A percentile compares a stretch with the other conserved stretches of the same genome.
phyloP scores from a whole-genome alignment of 2,888 invertebrate species.

The Trisateles emortualis region DNA sequence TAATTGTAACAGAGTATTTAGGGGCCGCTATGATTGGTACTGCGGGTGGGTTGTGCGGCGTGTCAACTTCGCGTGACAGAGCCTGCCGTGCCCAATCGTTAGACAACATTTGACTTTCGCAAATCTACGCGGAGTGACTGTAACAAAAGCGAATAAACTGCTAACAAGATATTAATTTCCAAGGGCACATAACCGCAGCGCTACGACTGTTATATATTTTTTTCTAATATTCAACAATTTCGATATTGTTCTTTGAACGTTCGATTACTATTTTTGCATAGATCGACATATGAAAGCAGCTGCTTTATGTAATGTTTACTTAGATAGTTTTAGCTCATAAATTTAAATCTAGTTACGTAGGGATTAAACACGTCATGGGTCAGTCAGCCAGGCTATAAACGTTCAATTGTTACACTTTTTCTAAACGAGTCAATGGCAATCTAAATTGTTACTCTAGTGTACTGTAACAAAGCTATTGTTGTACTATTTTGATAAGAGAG shows the following conservation, averaged over 20 bases:
- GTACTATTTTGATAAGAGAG: constrained; percentile 15
- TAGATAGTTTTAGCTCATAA: constrained; percentile 6
- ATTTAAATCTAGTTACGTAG: constrained; percentile 1
- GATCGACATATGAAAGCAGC: constrained; percentile 16
- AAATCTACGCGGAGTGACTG: constrained; percentile 67
- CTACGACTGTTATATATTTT: constrained; percentile 10
- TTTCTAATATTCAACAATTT: constrained; percentile 19
- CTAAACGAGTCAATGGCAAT: too few relatives aligned
- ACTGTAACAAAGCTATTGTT: constrained; percentile 3
- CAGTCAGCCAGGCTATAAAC: constrained; percentile 1
- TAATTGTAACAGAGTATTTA: constrained; percentile 43
- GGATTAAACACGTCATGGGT: background rate
- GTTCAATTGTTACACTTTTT: background rate
- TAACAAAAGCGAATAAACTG: constrained; percentile 67
- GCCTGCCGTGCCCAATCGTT: constrained; percentile 77
- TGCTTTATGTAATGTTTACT: constrained; percentile 20
- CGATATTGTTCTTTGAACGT: constrained; percentile 5
- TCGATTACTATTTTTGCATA: constrained; percentile 7
- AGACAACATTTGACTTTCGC: constrained; percentile 76
- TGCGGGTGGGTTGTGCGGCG: constrained; percentile 46
- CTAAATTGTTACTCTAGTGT: background rate
- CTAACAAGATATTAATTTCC: constrained; percentile 67
- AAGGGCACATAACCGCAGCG: constrained; percentile 48
- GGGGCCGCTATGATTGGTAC: constrained; percentile 40
- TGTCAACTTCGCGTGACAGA: constrained; percentile 73